A percentile compares a stretch with the other conserved stretches of the same genome.
These are phyloP conservation scores for Ptychoptera contaminata DNA, from an alignment of 2,888 invertebrate genomes.

Conservation along the genomic window DNA sequence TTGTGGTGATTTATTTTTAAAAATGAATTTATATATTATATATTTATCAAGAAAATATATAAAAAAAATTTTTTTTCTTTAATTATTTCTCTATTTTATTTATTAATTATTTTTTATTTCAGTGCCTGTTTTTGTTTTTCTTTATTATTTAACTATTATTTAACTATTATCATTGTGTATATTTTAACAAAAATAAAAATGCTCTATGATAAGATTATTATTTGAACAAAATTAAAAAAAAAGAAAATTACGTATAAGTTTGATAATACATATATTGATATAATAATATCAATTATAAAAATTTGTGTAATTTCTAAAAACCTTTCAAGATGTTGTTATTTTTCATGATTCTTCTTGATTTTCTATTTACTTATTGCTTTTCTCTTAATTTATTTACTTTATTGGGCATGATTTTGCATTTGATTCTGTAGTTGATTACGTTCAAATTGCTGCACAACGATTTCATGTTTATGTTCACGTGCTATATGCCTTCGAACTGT, in stretches of 20 bases:
- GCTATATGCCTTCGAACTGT: conserved; percentile 83
- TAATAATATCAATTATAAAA: not conserved
- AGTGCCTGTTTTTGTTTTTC: no score
- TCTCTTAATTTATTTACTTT: not conserved
- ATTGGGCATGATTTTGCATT: conserved; percentile 2
- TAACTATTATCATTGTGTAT: no score
- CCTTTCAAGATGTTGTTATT: not conserved
- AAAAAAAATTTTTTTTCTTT: no score
- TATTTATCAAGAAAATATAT: not conserved
- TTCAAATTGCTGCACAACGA: not conserved
- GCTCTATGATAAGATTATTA: no score
- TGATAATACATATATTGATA: no score
- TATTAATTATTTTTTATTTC: no score
- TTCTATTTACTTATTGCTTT: not conserved
- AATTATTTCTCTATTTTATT: no score
- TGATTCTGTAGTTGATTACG: not conserved
- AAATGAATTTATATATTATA: conserved; percentile 4
- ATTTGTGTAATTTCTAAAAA: no score
- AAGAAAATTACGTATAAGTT: no score
- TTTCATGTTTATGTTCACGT: conserved; percentile 64
- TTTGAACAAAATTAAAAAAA: no score
- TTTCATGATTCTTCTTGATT: not conserved
- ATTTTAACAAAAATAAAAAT: no score
- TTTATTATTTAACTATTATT: no score
- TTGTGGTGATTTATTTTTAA: conserved; percentile 15